Conservation (phyloP, 2,888 invertebrate genomes). For the Acleris holmiana region DNA sequence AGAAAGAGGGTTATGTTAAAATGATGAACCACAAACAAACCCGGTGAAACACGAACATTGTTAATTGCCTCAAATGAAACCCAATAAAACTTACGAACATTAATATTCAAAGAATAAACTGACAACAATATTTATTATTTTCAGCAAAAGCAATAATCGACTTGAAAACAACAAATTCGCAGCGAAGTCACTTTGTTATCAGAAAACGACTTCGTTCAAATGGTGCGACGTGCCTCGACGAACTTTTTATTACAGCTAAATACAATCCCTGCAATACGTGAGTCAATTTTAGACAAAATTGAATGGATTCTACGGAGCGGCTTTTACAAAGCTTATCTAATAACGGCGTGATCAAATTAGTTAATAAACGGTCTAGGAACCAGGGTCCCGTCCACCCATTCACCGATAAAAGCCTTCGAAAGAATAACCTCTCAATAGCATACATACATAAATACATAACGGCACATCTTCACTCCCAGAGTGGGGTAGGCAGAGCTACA, state of each 20-base stretch:
- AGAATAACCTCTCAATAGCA: too few relatives aligned
- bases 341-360: background rate
- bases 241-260: slow-evolving; percentile 32
- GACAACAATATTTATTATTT: background rate
- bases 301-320: slow-evolving; percentile 40
- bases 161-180: background rate
- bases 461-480: too few relatives aligned
- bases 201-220: slow-evolving; percentile 15
- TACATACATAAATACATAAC: too few relatives aligned
- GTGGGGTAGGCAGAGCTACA: too few relatives aligned
- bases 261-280: slow-evolving; percentile 37
- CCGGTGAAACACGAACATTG: too few relatives aligned
- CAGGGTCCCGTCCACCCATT: too few relatives aligned
- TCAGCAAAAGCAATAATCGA: background rate
- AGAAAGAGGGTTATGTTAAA: too few relatives aligned
- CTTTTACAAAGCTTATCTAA: slow-evolving; percentile 7
- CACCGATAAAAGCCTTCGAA: too few relatives aligned
- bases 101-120: background rate
- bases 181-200: slow-evolving; percentile 6
- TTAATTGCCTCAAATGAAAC: background rate
- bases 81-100: background rate
- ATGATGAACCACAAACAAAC: too few relatives aligned
- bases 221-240: slow-evolving; percentile 15
- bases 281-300: slow-evolving; percentile 48
- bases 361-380: too few relatives aligned